Evolutionary conservation across 1,140 invertebrate genomes (phyloP), one percentile per base, ranked within the genome.

Genomic region (Palaemon carinicauda): DNA sequence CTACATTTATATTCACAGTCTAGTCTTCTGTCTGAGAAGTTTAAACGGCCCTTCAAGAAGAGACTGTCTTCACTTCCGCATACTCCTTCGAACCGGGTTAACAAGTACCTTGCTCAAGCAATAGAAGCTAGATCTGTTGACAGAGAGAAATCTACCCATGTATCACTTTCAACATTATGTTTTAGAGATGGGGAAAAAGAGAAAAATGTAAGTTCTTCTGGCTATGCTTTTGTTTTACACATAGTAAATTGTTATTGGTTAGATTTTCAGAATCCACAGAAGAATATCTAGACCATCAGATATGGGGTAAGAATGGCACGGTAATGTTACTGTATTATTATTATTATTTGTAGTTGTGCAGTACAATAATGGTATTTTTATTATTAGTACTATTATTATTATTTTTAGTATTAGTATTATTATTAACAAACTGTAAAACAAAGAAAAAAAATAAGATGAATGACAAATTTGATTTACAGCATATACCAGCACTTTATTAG

Each of bases 71-170:
- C 95, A 90, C 95, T 96, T n/a, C 95, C 96, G 91, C 95, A 96
- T 91, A 95, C 96, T 91, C 95, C 96, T 24, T 95, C 94, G 21
- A 97, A 97, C 92, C 94, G 96, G 88, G 96, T 97, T 31, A 97
- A 97, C 93, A 97, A 97, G 91, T 97, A 96, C 92, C 93, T 98
- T 85, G 95, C 95, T 73, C 96, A 97, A 92, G 96, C 96, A 1
- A 97, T 98, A 89, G 96, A 96, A 90, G 96, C 96, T n/a, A 93
- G 96, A 77, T 96, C 95, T 91, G 95, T 97, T 51, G 96, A 97
- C 91, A 93, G 95, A 86, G 96, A 97, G 91, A 97, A 97, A 91
- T 94, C 95, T 19, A 95, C 95, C 65, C 96, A 97, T 91, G 96
- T 97, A 51, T 96, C 96, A 91, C 93, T 96, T 12, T 89, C 96